Evolutionary conservation across 2,113 vertebrate species (phyloP), one percentile per base, ranked within the genome.

Genomic region (Sigmodon hispidus): DNA sequence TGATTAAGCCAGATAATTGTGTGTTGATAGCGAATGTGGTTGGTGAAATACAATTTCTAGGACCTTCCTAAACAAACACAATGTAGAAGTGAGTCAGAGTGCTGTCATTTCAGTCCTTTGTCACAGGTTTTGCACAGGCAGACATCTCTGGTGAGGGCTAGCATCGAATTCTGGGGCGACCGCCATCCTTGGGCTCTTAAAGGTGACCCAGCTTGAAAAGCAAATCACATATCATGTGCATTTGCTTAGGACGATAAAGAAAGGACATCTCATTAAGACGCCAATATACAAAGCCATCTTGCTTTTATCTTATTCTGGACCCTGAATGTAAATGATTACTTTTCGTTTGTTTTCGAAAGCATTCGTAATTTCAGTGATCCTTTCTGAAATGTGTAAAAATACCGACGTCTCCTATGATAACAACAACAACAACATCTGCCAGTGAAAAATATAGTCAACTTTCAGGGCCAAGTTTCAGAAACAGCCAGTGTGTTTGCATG

Each of bases 1-100:
- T 99, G 99, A 99, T 99, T 99, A 99, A 99, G 99, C 99, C 99
- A 99, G 99, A 99, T 99, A 99, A 99, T 99, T 99, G 99, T 99
- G 99, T 99, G 99, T 99, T 99, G 99, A 99, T 99, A 99, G 99
- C 98, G 98, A 99, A 99, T 99, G 99, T 99, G 99, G 99, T 99
- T 99, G 99, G 99, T 99, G 99, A 99, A 99, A 99, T 99, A 99
- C 99, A 99, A 99, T 99, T 99, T 99, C 99, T 98, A 98, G 99
- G 99, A 99, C 99, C 99, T 99, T 99, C 99, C 99, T 99, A 99
- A 99, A 99, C 99, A 99, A 99, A 99, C 99, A 99, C 98, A 99
- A 99, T 99, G 99, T 99, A 99, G 99, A 98, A 99, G 98, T 98
- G 98, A 99, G 98, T 98, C 98, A 98, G 99, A 99, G 98, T 97